Conservation (phyloP, 2,888 invertebrate species). For the Drosophila kuntzei region DNA sequence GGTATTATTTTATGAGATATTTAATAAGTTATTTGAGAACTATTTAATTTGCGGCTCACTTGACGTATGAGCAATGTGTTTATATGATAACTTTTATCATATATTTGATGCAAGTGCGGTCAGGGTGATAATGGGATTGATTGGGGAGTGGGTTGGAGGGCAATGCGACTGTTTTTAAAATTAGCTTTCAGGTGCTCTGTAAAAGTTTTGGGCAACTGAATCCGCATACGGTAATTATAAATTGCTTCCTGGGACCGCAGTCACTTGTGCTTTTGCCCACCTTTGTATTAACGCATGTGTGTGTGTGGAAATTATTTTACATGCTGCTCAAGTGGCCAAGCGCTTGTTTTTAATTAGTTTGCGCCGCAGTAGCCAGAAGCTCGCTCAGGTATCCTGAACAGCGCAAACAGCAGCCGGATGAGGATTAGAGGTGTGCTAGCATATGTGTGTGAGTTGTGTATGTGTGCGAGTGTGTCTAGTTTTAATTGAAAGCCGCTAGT, state of each 20-base stretch:
- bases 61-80: slow-evolving; percentile 37
- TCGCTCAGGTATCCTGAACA: slow-evolving; percentile 26
- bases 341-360: slow-evolving; percentile 75
- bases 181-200: slow-evolving; percentile 47
- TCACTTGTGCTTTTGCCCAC: slow-evolving; percentile 43
- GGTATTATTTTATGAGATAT: background rate
- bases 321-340: slow-evolving; percentile 73
- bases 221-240: slow-evolving; percentile 73
- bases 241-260: slow-evolving; percentile 64
- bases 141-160: background rate
- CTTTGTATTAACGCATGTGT: slow-evolving; percentile 10
- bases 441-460: slow-evolving; percentile 5
- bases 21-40: slow-evolving; percentile 11
- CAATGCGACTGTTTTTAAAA: slow-evolving; percentile 31
- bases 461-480: slow-evolving; percentile 41
- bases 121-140: too few species aligned
- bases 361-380: slow-evolving; percentile 59
- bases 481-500: slow-evolving; percentile 74
- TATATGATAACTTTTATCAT: slow-evolving; percentile 1
- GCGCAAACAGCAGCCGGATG: slow-evolving; percentile 1
- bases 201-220: slow-evolving; percentile 56
- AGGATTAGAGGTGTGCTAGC: slow-evolving; percentile 1
- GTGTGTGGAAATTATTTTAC: slow-evolving; percentile 55
- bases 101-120: background rate
- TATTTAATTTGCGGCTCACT: slow-evolving; percentile 14